Conservation (phyloP, 2,888 invertebrate genomes). For the Gnatocerus cornutus region DNA sequence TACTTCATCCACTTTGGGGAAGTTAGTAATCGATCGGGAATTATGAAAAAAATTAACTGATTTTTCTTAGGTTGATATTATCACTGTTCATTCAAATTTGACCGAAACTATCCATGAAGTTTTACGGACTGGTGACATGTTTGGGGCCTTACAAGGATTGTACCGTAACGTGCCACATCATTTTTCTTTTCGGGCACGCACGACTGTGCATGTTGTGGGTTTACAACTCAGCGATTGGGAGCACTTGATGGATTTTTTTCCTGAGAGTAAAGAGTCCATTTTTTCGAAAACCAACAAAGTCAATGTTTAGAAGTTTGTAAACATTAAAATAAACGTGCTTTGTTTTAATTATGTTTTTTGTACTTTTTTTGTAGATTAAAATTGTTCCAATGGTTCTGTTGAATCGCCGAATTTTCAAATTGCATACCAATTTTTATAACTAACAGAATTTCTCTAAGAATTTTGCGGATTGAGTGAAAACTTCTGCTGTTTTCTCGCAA, state of each 20-base stretch:
- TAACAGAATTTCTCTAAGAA: no score
- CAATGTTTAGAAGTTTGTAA: conserved; percentile 16
- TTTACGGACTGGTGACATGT: conserved; percentile 73
- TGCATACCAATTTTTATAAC: no score
- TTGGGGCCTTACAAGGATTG: conserved; percentile 75
- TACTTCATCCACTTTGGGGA: conserved; percentile 75
- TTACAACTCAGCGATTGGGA: conserved; percentile 74
- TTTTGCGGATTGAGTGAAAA: no score
- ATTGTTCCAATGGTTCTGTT: no score
- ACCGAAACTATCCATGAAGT: conserved; percentile 72
- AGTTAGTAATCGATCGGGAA: conserved; percentile 55
- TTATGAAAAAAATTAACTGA: not conserved
- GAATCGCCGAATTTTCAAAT: no score
- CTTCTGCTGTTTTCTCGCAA: no score
- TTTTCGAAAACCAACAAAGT: conserved; percentile 54
- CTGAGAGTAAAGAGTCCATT: conserved; percentile 59
- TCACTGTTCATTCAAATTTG: conserved; percentile 73
- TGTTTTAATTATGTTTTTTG: no score
- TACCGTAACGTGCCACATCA: conserved; percentile 74
- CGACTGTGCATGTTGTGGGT: conserved; percentile 73
- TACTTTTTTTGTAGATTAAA: no score
- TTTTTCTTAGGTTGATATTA: conserved; percentile 68
- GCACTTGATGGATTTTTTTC: conserved; percentile 68
- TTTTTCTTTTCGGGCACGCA: conserved; percentile 74
- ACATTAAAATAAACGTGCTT: no score